A percentile compares a stretch with the other conserved stretches of the same genome.
Evolutionary conservation across 2,113 vertebrate genomes (phyloP).

Genomic region (Cettia cetti): DNA sequence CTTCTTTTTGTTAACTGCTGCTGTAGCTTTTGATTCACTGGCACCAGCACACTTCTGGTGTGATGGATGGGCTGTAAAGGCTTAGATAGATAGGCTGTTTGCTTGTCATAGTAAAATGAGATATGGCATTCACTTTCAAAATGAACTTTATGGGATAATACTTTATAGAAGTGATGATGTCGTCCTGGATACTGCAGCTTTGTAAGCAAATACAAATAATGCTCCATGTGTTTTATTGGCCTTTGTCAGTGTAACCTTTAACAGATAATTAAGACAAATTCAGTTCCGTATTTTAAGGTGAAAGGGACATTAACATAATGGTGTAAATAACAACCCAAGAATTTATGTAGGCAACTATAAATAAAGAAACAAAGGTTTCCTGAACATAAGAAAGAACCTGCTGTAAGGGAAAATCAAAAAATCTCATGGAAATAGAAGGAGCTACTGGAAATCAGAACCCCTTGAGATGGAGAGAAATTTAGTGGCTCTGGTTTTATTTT

Average conservation of each 20-base stretch:
- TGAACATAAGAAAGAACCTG: not conserved
- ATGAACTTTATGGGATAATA: not conserved
- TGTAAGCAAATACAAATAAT: constrained; percentile 21
- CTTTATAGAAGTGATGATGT: not conserved
- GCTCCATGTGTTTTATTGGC: not conserved
- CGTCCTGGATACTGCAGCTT: not conserved
- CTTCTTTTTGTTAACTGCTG: not conserved
- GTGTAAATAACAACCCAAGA: not conserved
- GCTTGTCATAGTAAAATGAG: constrained; percentile 6
- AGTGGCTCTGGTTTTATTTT: not conserved
- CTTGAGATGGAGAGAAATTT: not conserved
- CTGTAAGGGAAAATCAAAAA: not conserved
- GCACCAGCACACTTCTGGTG: not conserved
- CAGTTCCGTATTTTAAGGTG: not conserved
- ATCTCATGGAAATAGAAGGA: not conserved
- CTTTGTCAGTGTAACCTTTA: not conserved
- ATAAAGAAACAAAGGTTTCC: not conserved
- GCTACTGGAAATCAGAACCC: not conserved
- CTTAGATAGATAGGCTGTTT: not conserved
- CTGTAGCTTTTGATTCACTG: constrained; percentile 27
- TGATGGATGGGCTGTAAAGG: constrained; percentile 13
- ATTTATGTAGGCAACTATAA: not conserved
- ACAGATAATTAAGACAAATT: constrained; percentile 17
- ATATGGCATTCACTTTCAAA: constrained; percentile 13
- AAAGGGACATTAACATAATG: not conserved